Conservation (phyloP, 2,888 invertebrate species). For the Belgica antarctica region DNA sequence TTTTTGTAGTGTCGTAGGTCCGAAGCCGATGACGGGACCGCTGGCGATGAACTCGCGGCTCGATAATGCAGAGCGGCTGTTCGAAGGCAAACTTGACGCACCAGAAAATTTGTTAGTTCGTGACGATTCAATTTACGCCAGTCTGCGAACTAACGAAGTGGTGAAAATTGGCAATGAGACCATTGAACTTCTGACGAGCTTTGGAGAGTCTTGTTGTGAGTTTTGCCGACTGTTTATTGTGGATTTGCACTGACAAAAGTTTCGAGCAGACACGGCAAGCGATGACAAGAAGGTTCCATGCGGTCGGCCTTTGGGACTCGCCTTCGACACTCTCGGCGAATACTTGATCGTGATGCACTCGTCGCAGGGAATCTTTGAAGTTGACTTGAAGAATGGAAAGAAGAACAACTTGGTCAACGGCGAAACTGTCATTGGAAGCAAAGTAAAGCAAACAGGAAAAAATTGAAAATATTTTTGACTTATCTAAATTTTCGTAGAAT, state of each 20-base stretch:
- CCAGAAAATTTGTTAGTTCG: slow-evolving; percentile 77
- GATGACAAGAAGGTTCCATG: slow-evolving; percentile 75
- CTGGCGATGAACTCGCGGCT: slow-evolving; percentile 64
- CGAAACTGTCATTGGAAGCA: slow-evolving; percentile 67
- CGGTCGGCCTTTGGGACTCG: slow-evolving; percentile 88
- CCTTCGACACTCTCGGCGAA: slow-evolving; percentile 68
- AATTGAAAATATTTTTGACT: slow-evolving; percentile 42
- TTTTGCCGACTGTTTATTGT: slow-evolving; percentile 14
- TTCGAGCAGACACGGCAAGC: slow-evolving; percentile 61
- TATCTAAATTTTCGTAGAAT: slow-evolving; percentile 45
- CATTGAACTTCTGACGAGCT: slow-evolving; percentile 67
- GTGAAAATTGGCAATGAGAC: slow-evolving; percentile 69
- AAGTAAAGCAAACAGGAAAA: slow-evolving; percentile 44
- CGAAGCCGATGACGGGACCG: slow-evolving; percentile 60
- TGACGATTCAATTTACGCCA: slow-evolving; percentile 76
- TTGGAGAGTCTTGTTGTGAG: slow-evolving; percentile 74
- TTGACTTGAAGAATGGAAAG: slow-evolving; percentile 72
- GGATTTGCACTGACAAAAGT: neutral
- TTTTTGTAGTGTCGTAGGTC: slow-evolving; percentile 55
- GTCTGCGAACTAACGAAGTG: slow-evolving; percentile 75
- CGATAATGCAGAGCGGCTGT: slow-evolving; percentile 67
- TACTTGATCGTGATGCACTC: slow-evolving; percentile 75
- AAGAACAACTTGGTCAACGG: slow-evolving; percentile 67
- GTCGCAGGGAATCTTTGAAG: slow-evolving; percentile 84
- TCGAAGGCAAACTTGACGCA: slow-evolving; percentile 68